Evolutionary conservation across 2,797 vertebrate species (phyloP).

Genomic region (Podarcis siculus): DNA sequence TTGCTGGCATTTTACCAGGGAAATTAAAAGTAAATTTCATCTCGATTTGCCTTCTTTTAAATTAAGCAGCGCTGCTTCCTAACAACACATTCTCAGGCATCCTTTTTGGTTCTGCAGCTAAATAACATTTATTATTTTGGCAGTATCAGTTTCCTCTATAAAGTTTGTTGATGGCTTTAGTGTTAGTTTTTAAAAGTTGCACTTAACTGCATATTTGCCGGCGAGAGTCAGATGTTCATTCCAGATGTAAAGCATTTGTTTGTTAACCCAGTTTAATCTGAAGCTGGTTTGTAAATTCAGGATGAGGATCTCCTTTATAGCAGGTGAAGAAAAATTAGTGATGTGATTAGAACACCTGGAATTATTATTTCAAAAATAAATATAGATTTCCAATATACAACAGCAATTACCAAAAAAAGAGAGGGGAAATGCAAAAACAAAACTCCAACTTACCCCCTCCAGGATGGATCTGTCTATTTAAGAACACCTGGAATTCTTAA

Average conservation of each 20-base stretch:
- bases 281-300: background rate
- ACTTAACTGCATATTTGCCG: slow-evolving; percentile 13
- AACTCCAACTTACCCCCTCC: no score
- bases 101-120: slow-evolving; percentile 17
- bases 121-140: slow-evolving; percentile 37
- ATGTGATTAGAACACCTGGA: background rate
- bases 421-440: no score
- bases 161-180: slow-evolving; percentile 35
- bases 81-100: accelerated
- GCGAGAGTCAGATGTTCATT: slow-evolving; percentile 18
- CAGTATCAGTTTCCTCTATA: slow-evolving; percentile 44
- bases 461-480: no score
- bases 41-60: slow-evolving; percentile 4
- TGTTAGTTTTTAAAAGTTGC: slow-evolving; percentile 30
- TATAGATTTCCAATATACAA: background rate
- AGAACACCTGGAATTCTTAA: background rate
- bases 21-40: slow-evolving; percentile 6
- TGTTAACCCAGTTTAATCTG: slow-evolving; percentile 28
- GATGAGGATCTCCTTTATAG: background rate
- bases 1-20: background rate
- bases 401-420: no score
- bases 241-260: slow-evolving; percentile 38
- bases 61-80: slow-evolving; percentile 14
- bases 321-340: slow-evolving; percentile 24
- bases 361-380: background rate